Percentiles rank a stretch among this genome's conserved stretches.
phyloP scores from a whole-genome alignment of 1,140 invertebrate species.

The Oncopeltus fasciatus region DNA sequence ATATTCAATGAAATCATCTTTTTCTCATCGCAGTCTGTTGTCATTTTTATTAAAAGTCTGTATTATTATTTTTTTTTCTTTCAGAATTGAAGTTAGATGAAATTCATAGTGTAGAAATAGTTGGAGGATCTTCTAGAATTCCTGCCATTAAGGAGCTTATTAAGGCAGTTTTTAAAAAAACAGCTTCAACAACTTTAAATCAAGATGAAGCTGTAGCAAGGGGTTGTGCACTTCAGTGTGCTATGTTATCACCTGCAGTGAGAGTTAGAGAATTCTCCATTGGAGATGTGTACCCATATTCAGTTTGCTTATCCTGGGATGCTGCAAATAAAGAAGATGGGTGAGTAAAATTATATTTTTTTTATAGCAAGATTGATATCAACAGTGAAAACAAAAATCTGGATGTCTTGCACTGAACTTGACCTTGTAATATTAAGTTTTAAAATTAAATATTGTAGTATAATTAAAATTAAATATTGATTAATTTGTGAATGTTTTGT shows the following conservation, averaged over 20 bases:
- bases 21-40: too few relatives aligned
- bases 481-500: too few relatives aligned
- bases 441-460: too few relatives aligned
- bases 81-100: conserved; percentile 64
- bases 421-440: too few relatives aligned
- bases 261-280: conserved; percentile 88
- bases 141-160: conserved; percentile 82
- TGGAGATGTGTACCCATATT: conserved; percentile 83
- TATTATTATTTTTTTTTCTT: too few relatives aligned
- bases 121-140: conserved; percentile 88
- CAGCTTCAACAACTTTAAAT: conserved; percentile 88
- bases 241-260: conserved; percentile 91
- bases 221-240: conserved; percentile 91
- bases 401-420: too few relatives aligned
- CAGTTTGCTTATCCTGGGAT: conserved; percentile 76
- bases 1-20: too few relatives aligned
- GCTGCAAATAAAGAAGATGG: conserved; percentile 52
- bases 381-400: too few relatives aligned
- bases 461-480: too few relatives aligned
- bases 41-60: too few relatives aligned
- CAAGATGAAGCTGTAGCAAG: conserved; percentile 93
- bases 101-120: conserved; percentile 87
- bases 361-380: too few relatives aligned
- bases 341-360: too few relatives aligned
- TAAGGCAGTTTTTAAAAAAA: conserved; percentile 71